Evolutionary conservation across 53 echinoderm and acorn worm genomes (phyloP), one percentile per base, ranked within the genome.

Genomic region (Hippasteria phrygiana): DNA sequence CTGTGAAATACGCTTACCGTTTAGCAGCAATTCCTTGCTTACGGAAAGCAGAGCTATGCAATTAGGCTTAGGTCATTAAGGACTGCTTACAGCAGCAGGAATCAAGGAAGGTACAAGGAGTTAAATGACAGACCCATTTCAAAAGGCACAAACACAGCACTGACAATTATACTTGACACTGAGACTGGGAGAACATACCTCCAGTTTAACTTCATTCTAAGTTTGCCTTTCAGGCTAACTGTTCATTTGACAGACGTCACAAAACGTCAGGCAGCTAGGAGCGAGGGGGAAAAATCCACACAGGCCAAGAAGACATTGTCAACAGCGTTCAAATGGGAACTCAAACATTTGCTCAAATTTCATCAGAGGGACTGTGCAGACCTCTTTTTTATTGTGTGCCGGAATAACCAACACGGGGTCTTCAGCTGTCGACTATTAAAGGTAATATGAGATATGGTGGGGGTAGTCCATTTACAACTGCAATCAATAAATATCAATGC

Each of bases 331-430:
- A 41, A 85, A 70, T 48, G 85, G 48, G 14, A 70, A 48, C 71
- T 85, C 85, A 85, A 85, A 85, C 85, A 85, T 85, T 85, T 85
- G 71, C 85, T 85, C 71, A 35, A 85, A 70, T 85, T 71, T 85
- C 85, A 69, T 70, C 51, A 26, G 40, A 70, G 33, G 36, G 45
- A 69, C 43, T 70, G 67, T 2, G 85, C 64, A 66, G 33, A 51
- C 46, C 37, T 43, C n/a, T 42, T 73, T 22, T 73, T 42, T 73
- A n/a, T 73, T 22, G 43, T 73, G 40, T 41, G 41, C 6, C 18
- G 69, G 35, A 67, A 67, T 67, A 51, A 50, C 85, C 70, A 51
- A 69, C 71, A 85, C 34, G 38, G 35, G 53, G 33, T 85, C 50
- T 71, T 32, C 85, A 71, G 85, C 71, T 85, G 85, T 28, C 64